phyloP scores from a whole-genome alignment of 2,888 invertebrate species.

The Calameuta pallipes region DNA sequence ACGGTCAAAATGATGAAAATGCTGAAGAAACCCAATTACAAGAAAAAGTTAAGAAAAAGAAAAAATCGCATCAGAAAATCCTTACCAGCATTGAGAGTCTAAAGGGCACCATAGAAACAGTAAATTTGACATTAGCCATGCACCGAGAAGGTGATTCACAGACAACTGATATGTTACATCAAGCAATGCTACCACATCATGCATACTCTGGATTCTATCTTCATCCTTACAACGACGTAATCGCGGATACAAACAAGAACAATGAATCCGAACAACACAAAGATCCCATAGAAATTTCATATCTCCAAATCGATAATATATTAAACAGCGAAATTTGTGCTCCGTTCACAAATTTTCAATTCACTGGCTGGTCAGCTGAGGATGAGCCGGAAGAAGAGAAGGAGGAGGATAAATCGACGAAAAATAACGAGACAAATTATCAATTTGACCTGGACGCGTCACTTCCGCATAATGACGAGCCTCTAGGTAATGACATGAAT shows the following conservation, averaged over 20 bases:
- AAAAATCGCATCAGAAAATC: slow-evolving; percentile 32
- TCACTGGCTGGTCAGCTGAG: slow-evolving; percentile 72
- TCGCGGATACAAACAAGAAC: slow-evolving; percentile 38
- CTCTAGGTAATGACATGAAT: slow-evolving; percentile 10
- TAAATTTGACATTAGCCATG: slow-evolving; percentile 36
- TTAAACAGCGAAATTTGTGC: slow-evolving; percentile 69
- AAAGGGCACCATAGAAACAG: slow-evolving; percentile 33
- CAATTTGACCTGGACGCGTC: slow-evolving; percentile 56
- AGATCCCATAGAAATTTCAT: slow-evolving; percentile 9
- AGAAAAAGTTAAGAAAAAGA: slow-evolving; percentile 37
- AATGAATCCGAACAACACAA: slow-evolving; percentile 9
- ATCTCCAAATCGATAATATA: slow-evolving; percentile 60
- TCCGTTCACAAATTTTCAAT: slow-evolving; percentile 73
- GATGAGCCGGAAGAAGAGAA: slow-evolving; percentile 54
- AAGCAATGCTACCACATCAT: slow-evolving; percentile 45
- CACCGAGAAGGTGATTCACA: slow-evolving; percentile 46
- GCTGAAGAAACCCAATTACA: slow-evolving; percentile 24
- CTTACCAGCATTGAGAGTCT: slow-evolving; percentile 37
- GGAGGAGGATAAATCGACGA: neutral
- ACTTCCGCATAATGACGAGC: slow-evolving; percentile 31
- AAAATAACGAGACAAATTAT: slow-evolving; percentile 28
- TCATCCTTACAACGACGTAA: slow-evolving; percentile 43
- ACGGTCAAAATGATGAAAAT: slow-evolving; percentile 17
- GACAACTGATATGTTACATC: slow-evolving; percentile 49
- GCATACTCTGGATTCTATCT: slow-evolving; percentile 35